A percentile compares a stretch with the other conserved stretches of the same genome.
phyloP scores from a whole-genome alignment of 2,113 vertebrate genomes.

The Chlorodrepanis virens region DNA sequence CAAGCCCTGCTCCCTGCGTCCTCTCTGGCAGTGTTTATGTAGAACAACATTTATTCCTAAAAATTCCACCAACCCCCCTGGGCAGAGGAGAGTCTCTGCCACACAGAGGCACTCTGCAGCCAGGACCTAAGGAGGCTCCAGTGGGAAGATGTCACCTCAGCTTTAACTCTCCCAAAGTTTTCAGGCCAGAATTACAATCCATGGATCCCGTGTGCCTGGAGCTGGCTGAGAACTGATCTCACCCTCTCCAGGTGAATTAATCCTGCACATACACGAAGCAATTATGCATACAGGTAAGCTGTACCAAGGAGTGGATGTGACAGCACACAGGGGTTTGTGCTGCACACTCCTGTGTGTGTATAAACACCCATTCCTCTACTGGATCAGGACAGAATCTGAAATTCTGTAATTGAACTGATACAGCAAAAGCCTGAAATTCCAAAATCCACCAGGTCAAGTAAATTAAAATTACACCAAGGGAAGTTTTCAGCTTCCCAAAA shows the following conservation, averaged over 20 bases:
- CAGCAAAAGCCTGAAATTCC: background rate
- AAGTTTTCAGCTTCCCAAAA: background rate
- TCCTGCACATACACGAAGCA: accelerated
- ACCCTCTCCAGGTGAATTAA: background rate
- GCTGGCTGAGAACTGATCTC: background rate
- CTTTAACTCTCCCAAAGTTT: background rate
- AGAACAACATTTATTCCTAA: background rate
- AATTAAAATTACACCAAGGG: background rate
- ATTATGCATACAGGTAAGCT: background rate
- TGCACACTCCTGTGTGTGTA: background rate
- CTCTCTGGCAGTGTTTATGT: background rate
- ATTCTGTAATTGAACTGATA: background rate
- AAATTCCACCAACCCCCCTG: background rate
- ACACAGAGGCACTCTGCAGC: background rate
- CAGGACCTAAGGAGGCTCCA: accelerated
- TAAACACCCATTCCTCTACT: background rate
- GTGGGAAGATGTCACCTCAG: background rate
- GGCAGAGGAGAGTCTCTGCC: background rate
- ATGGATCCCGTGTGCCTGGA: background rate
- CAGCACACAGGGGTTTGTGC: accelerated
- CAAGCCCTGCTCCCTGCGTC: background rate
- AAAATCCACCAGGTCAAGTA: background rate
- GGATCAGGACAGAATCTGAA: background rate
- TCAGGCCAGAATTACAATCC: background rate
- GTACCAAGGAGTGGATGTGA: accelerated